Base-by-base conservation (phyloP, 2,888 invertebrate genomes). In the Netelia melanura region DNA sequence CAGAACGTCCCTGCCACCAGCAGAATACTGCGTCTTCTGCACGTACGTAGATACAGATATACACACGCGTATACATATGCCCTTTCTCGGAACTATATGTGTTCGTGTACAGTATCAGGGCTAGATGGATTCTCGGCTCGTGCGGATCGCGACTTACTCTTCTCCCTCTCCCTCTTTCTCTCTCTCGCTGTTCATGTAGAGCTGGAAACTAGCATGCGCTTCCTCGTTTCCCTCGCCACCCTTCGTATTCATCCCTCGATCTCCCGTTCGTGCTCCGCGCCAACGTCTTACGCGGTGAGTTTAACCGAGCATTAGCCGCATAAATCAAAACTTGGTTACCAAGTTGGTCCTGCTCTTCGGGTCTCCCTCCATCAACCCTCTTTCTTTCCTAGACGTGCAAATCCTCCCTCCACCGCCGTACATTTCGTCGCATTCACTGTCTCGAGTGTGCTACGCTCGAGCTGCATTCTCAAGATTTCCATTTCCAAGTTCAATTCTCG, bases 241-340 rank as follows among this genome's bases (percentile, higher is more conserved):
- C 78, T 84, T 83, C 88, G 86, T 88, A 88, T 89, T 88, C 90
- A 88, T 86, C 84, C 85, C 88, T 89, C 86, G 88, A 87, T 86
- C 89, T 65, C 62, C 38, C 68, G 23, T 43, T 61, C 54, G 48
- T 43, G 43, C 65, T 52, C 78, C 44, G 48, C 65, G 62, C 72
- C 67, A 62, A 70, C 71, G 77, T 86, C 86, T 89, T 89, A 88
- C 86, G 86, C 88, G 54, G 6, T n/a, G 87, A 89, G 89, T 90
- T 90, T 88, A 89, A 89, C 88, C 87, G 89, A 89, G 90, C 90
- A 90, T 91, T 90, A 90, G 88, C 87, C 86, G 89, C 89, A 91
- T 92, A 92, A 92, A 92, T 92, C 92, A 92, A 91, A 92, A 92
- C 91, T 92, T 92, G 84, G 87, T 86, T 84, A 64, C 85, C 86